A percentile compares a stretch with the other conserved stretches of the same genome.
These are phyloP conservation scores for Drosophila tristis DNA, from an alignment of 1,140 invertebrate genomes.

Conservation along the genomic window DNA sequence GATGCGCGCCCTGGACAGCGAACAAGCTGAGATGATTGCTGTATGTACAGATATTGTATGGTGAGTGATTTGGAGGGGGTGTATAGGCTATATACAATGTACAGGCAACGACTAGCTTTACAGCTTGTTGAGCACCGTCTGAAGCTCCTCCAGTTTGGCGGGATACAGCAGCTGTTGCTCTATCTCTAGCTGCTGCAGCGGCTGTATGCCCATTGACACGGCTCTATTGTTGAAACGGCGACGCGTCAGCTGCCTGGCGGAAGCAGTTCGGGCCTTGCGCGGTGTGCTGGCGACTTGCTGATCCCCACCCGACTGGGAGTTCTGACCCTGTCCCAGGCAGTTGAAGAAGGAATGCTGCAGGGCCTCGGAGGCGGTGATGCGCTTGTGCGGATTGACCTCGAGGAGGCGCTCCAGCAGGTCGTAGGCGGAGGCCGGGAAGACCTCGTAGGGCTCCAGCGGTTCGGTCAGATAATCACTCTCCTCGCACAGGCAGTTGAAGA, in stretches of 20 bases:
- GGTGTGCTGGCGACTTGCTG: background rate
- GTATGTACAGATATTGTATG: conserved; percentile 29
- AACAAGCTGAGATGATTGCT: conserved; percentile 7
- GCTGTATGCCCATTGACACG: background rate
- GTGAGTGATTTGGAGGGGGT: conserved; percentile 21
- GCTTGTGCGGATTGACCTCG: conserved; percentile 98
- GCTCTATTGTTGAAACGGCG: conserved; percentile 7
- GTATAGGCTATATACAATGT: conserved; percentile 34
- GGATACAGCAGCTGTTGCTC: conserved; percentile 9
- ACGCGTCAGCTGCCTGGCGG: conserved; percentile 22
- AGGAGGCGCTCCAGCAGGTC: conserved; percentile 99
- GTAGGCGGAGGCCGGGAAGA: conserved; percentile 89
- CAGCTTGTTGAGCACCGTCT: conserved; percentile 50
- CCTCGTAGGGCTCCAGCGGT: conserved; percentile 71
- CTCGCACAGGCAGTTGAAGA: conserved; percentile 76
- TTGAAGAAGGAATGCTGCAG: conserved; percentile 95
- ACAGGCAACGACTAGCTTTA: conserved; percentile 60
- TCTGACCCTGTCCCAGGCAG: conserved; percentile 4
- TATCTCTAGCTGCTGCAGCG: conserved; percentile 7
- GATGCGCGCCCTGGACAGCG: conserved; percentile 22
- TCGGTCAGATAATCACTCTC: conserved; percentile 65
- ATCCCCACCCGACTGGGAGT: background rate
- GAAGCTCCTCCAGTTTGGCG: conserved; percentile 18
- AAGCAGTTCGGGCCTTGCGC: conserved; percentile 21
- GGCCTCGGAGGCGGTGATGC: conserved; percentile 98